Evolutionary conservation across 2,888 invertebrate genomes (phyloP).

Genomic region (Pherbina coryleti): DNA sequence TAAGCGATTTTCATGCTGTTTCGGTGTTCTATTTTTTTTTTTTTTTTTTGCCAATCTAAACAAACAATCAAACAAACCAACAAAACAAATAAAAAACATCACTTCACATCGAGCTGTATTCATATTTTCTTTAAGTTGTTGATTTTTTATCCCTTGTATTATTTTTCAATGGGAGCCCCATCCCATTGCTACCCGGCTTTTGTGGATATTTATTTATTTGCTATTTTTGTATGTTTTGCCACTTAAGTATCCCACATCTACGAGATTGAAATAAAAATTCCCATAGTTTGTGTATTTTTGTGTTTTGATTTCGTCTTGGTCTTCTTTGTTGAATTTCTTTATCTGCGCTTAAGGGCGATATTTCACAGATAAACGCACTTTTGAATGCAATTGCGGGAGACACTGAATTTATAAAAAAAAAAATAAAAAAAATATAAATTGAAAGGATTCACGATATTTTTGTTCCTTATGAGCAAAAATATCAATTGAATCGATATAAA

Average conservation of each 20-base stretch:
- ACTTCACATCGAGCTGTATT: not conserved
- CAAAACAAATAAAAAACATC: not conserved
- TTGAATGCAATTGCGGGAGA: constrained; percentile 23
- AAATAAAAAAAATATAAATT: not conserved
- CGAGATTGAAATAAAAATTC: constrained; percentile 37
- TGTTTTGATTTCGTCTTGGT: constrained; percentile 2
- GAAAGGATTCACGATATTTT: not conserved
- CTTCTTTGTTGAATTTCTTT: constrained; percentile 31
- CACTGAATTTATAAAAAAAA: not conserved
- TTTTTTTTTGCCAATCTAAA: not conserved
- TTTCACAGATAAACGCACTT: constrained; percentile 39
- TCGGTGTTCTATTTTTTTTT: not conserved
- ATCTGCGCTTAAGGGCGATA: constrained; percentile 39
- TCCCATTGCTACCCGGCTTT: not conserved
- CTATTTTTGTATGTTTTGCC: constrained; percentile 22
- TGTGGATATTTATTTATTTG: constrained; percentile 14
- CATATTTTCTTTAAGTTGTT: not conserved
- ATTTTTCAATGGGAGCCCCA: not conserved
- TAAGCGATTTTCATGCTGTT: not conserved
- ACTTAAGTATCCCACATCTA: constrained; percentile 31
- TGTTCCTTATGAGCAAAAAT: constrained; percentile 7
- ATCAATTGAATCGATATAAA: constrained; percentile 43
- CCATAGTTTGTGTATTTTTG: constrained; percentile 37
- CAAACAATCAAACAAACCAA: not conserved
- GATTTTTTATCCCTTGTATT: constrained; percentile 18